Evolutionary conservation across 2,113 vertebrate genomes (phyloP), one percentile per base, ranked within the genome.

Genomic region (Atractosteus spatula): DNA sequence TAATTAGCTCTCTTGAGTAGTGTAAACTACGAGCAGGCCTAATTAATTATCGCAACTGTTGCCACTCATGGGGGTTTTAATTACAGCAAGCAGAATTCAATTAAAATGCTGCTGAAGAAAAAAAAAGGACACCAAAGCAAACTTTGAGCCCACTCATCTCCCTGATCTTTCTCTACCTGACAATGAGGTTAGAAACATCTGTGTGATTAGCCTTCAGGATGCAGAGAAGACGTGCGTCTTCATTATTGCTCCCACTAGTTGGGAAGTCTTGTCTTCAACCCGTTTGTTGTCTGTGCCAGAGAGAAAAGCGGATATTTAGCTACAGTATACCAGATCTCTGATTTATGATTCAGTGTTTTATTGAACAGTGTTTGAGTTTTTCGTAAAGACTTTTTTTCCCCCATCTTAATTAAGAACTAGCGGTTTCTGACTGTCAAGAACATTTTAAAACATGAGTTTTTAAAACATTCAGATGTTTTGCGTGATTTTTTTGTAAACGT

Each of bases 1-100:
- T 72, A 66, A 72, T 72, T 62, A 72, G 71, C 62, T 63, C 71
- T 66, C 71, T 72, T 12, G 71, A 66, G 71, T 72, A 63, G 62
- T 66, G 71, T 62, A 62, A 56, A 66, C 41, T 44, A 63, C n/a
- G 70, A 45, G 70, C 17, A 71, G 62, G n/a, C 17, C 51, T 66
- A 41, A 54, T 65, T 72, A 72, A 72, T 72, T 72, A 72, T 29
- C 47, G 41, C 41, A 72, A 66, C 71, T 66, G 62, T 66, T 72
- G 71, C 71, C 63, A 72, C 71, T 65, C 59, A 7, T 5, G 47
- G 71, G 51, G 62, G 41, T 47, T 6, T 65, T 72, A 72, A 72
- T 72, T 72, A 72, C 62, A 16, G 62, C 54, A 63, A 54, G 62
- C 66, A 63, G 62, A 72, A 62, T 66, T 72, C 41, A 66, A 72